Evolutionary conservation across 2,113 vertebrate genomes (phyloP).

Genomic region (Casuarius casuarius): DNA sequence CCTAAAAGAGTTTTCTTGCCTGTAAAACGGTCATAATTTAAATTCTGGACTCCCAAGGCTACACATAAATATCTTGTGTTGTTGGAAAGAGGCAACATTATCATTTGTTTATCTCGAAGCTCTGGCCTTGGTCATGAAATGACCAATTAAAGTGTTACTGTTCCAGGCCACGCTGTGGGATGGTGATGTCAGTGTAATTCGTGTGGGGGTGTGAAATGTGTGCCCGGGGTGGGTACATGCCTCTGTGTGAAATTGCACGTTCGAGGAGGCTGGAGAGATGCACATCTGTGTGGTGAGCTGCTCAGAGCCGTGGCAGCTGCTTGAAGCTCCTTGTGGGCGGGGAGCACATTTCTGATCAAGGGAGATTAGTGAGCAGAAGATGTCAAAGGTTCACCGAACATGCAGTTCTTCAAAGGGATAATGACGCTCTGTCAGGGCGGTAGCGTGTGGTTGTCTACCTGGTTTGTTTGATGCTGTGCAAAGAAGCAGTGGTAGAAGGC

Average conservation of each 20-base stretch:
- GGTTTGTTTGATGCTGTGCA: neutral
- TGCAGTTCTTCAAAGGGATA: neutral
- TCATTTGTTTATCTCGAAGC: neutral
- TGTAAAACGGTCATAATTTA: neutral
- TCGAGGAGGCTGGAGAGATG: neutral
- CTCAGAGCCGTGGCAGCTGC: neutral
- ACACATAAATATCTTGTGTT: too few species aligned
- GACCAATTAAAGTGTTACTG: neutral
- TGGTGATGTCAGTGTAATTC: neutral
- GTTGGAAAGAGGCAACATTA: neutral
- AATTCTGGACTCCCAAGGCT: neutral
- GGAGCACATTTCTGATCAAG: neutral
- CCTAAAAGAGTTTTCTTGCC: neutral
- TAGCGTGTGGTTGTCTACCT: fast-evolving
- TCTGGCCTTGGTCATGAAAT: neutral
- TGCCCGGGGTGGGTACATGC: neutral
- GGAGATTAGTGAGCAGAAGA: neutral
- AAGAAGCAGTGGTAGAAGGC: neutral
- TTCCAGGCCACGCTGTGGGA: neutral
- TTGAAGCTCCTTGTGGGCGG: neutral
- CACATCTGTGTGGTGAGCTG: neutral
- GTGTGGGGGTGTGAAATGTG: neutral
- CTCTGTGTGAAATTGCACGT: neutral
- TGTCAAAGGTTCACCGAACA: neutral
- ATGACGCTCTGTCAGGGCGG: neutral